Base-by-base conservation (phyloP, 2,888 invertebrate species). In the Zygothrica quintamaculata region DNA sequence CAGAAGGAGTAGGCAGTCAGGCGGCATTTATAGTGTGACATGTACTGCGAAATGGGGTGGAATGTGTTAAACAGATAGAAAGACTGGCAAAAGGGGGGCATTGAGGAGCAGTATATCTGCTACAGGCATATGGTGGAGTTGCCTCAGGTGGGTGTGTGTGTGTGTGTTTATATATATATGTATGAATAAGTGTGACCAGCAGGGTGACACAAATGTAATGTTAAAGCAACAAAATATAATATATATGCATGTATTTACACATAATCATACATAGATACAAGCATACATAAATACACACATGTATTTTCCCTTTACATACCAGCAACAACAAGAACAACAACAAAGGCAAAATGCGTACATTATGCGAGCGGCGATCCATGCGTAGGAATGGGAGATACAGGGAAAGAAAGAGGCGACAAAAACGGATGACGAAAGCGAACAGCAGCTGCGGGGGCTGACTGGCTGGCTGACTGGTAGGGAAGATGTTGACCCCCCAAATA, bases 11-110 rank as follows among this genome's bases (percentile, higher is more conserved):
- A 58, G 44, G 50, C 61, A 74, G 57, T 56, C 51, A 60, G 81
- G 65, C 65, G 73, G 57, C 79, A 68, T 67, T 53, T 60, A 59
- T 58, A 58, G 47, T 47, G 15, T 37, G 51, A 57, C 68, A 67
- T 39, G 40, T 64, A 46, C 58, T 56, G 69, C 75, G 73, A 78
- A 85, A 80, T 80, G 82, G 80, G 80, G 80, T 80, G 80, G 85
- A 80, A 85, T 80, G 84, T 84, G 84, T 69, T 71, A 74, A 72
- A 58, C 62, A 71, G 78, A 77, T 59, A 70, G 57, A 57, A 60
- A 67, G 67, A 68, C 66, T 59, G 57, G 57, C 61, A 57, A 31
- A n/a, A 37, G 42, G 31, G 39, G 16, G 8, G 12, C 5, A 15
- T 15, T 29, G 39, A 25, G 60, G 46, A 26, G 36, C 33, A 44